Evolutionary conservation across 2,797 vertebrate species (phyloP), one percentile per base, ranked within the genome.

Genomic region (Phataginus tricuspis): DNA sequence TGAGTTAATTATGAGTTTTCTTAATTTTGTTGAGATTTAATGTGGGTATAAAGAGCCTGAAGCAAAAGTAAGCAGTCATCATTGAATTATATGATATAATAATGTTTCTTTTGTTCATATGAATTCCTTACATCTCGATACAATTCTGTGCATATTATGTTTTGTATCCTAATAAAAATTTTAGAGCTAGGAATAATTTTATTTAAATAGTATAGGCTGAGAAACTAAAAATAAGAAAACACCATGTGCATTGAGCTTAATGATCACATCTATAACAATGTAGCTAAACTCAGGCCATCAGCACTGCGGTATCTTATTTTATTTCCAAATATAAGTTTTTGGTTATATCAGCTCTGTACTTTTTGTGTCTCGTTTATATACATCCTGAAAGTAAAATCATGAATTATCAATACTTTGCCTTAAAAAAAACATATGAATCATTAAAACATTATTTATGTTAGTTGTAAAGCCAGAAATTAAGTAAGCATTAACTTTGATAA

Each of bases 401-500:
- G 86, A 68, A 83, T 45, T 96, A 29, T 84, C 49, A 95, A 79
- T 66, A 11, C 7, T 79, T 93, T 96, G 21, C 4, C 42, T 93
- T 77, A 25, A 42, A 92, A 91, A 89, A 87, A 77, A 39, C 64
- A 91, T 51, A 77, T 79, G 83, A 68, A 63, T 75, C 31, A 93
- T 57, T 53, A 86, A 89, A 91, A 77, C 34, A 90, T 63, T 63
- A 82, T 86, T 79, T 90, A 78, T 92, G 31, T 75, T 86, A 31
- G 15, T 72, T 93, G 95, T 71, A 94, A 90, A 87, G 42, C 61
- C 71, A 96, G 31, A 95, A 90, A 68, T 84, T 92, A 93, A 87
- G 49, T 61, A 89, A 39, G 55, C 37, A 64, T 89, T 96, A 93
- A 91, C 37, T 92, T 86, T 61, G 53, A 90, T 91, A 74, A 94